Evolutionary conservation across 2,113 vertebrate genomes (phyloP), one percentile per base, ranked within the genome.

Genomic region (Tylochromis polylepis): DNA sequence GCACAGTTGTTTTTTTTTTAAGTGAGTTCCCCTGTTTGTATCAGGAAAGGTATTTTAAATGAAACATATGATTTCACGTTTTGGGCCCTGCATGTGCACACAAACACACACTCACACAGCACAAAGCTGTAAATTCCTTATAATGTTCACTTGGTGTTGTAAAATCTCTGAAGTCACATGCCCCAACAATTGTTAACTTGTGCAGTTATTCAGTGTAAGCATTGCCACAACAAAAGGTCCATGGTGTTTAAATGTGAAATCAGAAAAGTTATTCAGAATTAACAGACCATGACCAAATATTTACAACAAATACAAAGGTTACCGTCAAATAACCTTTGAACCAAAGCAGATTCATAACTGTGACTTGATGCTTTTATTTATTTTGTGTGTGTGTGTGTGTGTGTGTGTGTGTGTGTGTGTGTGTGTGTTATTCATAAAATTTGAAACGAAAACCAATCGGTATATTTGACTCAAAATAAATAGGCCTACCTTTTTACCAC

Each of bases 171-270:
- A 36, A 79, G 85, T 88, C 83, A 81, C 81, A 78, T 59, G 77
- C 29, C 60, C 46, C 34, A 85, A 82, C 82, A 94, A 92, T 94
- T 86, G 83, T 84, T 94, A 90, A 95, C 91, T 77, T 89, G 75
- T 83, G 36, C 59, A 31, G 85, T 94, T 89, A 93, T 5, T 86
- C 43, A 91, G 88, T 91, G 75, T 41, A 11, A 82, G 82, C 8
- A 10, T 58, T 75, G 83, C 90, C 80, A 56, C 22, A 53, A 56
- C 38, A 46, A 81, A 85, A 80, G 12, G 14, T 60, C 78, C 3
- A 3, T 18, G 20, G 49, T 58, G 41, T 85, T 70, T 34, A 43
- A 80, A 82, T 56, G 34, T 27, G 31, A 80, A 85, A 86, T 58
- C 31, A 27, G 51, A 83, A 90, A 86, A 75, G 27, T 84, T 34